These are phyloP conservation scores for Drosophila micromelanica DNA, from an alignment of 1,140 invertebrate genomes.

Conservation along the genomic window DNA sequence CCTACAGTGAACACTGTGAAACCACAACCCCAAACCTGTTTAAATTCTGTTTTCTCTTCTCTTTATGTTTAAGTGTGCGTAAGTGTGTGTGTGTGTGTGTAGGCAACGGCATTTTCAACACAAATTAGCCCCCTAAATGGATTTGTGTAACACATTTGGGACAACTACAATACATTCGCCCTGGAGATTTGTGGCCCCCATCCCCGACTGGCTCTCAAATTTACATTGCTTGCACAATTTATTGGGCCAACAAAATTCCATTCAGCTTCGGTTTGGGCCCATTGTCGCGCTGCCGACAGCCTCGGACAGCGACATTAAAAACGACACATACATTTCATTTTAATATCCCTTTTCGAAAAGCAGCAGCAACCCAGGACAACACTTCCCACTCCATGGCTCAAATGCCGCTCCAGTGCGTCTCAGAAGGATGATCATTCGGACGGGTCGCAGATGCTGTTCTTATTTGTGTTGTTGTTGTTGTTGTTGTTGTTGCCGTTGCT, in stretches of 20 bases:
- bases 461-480: neutral
- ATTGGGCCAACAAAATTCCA: conserved; percentile 15
- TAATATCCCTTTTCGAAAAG: conserved; percentile 60
- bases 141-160: conserved; percentile 72
- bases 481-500: conserved; percentile 1
- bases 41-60: conserved; percentile 12
- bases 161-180: conserved; percentile 61
- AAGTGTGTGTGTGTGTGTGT: conserved; percentile 20
- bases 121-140: conserved; percentile 78
- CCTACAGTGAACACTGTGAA: conserved; percentile 37
- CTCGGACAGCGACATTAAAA: conserved; percentile 49
- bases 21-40: neutral
- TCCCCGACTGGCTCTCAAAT: conserved; percentile 9
- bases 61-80: conserved; percentile 4
- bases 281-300: conserved; percentile 61
- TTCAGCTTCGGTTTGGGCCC: conserved; percentile 45
- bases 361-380: conserved; percentile 9
- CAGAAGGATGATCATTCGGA: conserved; percentile 18
- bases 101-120: conserved; percentile 58
- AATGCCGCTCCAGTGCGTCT: conserved; percentile 3
- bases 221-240: conserved; percentile 24
- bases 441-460: conserved; percentile 6
- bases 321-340: conserved; percentile 75
- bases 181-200: conserved; percentile 47
- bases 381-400: neutral